Evolutionary conservation across 2,888 invertebrate species (phyloP).

Genomic region (Philopedon plagiatum): DNA sequence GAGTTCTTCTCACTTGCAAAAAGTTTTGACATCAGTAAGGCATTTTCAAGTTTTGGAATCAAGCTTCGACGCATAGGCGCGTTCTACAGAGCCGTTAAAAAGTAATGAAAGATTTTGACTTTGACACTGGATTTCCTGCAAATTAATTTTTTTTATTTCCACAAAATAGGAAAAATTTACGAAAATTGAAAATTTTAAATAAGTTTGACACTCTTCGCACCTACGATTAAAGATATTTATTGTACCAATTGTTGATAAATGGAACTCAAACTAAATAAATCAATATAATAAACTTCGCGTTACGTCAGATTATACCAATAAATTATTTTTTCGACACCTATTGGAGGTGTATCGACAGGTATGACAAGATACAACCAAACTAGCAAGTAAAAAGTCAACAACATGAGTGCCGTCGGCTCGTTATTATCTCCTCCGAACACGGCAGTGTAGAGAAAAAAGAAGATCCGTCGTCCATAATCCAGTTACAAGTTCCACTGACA

Average conservation of each 20-base stretch:
- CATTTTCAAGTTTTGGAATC: too few species aligned
- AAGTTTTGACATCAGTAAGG: too few species aligned
- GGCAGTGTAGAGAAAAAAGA: conserved; percentile 53
- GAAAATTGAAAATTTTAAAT: too few species aligned
- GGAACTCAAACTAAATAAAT: conserved; percentile 27
- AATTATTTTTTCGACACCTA: conserved; percentile 51
- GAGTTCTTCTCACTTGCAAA: too few species aligned
- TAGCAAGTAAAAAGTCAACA: conserved; percentile 54
- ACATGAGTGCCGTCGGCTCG: conserved; percentile 52
- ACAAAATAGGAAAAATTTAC: too few species aligned
- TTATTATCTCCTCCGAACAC: conserved; percentile 60
- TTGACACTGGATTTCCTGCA: too few species aligned
- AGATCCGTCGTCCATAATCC: conserved; percentile 43
- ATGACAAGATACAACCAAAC: conserved; percentile 53
- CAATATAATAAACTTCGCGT: conserved; percentile 31
- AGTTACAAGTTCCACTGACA: conserved; percentile 47
- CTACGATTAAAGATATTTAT: not conserved
- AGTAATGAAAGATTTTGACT: too few species aligned
- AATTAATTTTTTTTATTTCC: too few species aligned
- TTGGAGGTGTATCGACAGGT: conserved; percentile 50
- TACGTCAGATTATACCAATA: conserved; percentile 32
- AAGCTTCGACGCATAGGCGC: too few species aligned
- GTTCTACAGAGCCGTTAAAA: too few species aligned
- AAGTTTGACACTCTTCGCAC: not conserved
- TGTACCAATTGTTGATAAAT: not conserved